Evolutionary conservation across 2,113 vertebrate genomes (phyloP).

Genomic region (Theristicus caerulescens): DNA sequence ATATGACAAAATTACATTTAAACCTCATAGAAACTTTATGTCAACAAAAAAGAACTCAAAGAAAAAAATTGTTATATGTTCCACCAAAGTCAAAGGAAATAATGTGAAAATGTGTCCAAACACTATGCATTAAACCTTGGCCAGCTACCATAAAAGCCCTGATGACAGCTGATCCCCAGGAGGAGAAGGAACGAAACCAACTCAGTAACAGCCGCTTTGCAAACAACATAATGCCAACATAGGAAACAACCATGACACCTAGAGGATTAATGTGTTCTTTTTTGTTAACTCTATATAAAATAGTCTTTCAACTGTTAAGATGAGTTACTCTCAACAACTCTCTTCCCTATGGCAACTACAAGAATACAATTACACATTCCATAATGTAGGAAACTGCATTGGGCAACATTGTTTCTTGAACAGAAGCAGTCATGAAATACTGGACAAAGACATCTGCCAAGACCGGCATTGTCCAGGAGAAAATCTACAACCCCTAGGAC

Average conservation of each 20-base stretch:
- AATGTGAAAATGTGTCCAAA: background rate
- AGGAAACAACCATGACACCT: background rate
- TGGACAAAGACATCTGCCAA: background rate
- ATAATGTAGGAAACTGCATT: background rate
- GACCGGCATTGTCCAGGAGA: rapidly evolving
- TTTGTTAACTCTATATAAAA: background rate
- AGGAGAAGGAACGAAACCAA: background rate
- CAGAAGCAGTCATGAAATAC: background rate
- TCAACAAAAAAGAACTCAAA: background rate
- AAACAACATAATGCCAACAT: background rate
- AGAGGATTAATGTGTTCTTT: background rate
- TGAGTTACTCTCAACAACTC: background rate
- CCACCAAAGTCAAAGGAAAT: background rate
- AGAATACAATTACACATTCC: background rate
- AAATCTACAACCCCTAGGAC: background rate
- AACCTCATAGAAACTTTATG: background rate
- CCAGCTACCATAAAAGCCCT: background rate
- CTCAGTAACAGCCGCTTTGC: background rate
- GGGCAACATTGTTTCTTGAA: background rate
- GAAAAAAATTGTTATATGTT: background rate
- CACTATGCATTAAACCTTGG: background rate
- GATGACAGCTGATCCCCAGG: background rate
- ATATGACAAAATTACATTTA: background rate
- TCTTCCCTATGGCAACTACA: background rate
- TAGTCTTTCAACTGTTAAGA: background rate